These are phyloP conservation scores for Empidonax traillii DNA, from an alignment of 2,113 vertebrate genomes.

Conservation along the genomic window DNA sequence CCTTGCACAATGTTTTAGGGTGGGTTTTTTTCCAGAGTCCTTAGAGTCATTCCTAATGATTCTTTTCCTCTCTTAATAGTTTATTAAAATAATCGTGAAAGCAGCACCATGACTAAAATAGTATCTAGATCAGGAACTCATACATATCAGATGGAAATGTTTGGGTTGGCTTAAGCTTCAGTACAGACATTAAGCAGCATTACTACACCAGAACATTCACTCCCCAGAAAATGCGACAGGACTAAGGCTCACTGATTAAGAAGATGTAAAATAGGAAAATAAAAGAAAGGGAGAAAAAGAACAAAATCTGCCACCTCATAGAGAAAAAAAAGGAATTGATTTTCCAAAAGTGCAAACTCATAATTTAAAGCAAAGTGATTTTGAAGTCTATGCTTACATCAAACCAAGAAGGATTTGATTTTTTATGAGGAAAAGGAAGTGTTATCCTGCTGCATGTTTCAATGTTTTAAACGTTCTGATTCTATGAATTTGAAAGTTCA, in stretches of 20 bases:
- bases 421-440: background rate
- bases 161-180: background rate
- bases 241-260: background rate
- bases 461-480: background rate
- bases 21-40: background rate
- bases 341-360: background rate
- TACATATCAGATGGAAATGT: background rate
- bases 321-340: background rate
- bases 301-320: rapidly evolving
- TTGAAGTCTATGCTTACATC: background rate
- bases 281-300: background rate
- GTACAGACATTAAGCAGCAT: background rate
- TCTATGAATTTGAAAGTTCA: background rate
- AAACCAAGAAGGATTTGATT: background rate
- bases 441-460: background rate
- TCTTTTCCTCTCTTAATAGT: background rate
- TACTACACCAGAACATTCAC: background rate
- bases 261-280: background rate
- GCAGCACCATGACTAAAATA: background rate
- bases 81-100: background rate
- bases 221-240: background rate
- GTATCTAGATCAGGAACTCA: background rate
- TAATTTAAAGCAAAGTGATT: background rate
- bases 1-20: background rate
- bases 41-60: background rate